phyloP scores from a whole-genome alignment of 2,113 vertebrate species.

The Struthidea cinerea region DNA sequence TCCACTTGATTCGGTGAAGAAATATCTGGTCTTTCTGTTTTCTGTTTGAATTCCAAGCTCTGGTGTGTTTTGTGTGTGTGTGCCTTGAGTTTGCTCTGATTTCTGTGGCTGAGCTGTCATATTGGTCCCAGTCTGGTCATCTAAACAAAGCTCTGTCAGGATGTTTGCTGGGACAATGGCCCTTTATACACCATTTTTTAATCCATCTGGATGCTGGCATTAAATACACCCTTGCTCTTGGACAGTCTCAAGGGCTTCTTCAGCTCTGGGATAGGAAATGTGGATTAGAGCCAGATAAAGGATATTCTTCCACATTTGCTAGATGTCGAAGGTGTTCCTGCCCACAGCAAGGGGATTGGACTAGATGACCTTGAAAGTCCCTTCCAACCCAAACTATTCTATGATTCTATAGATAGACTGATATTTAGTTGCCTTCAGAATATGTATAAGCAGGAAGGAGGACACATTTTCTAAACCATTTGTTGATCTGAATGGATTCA shows the following conservation, averaged over 20 bases:
- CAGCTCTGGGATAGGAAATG: not conserved
- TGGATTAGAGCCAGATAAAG: not conserved
- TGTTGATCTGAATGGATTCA: not conserved
- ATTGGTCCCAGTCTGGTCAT: not conserved
- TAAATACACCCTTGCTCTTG: not conserved
- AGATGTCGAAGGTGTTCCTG: not conserved
- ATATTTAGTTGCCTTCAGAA: not conserved
- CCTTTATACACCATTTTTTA: not conserved
- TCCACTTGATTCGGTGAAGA: not conserved
- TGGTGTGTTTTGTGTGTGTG: not conserved
- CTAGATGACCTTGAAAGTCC: not conserved
- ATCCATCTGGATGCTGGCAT: not conserved
- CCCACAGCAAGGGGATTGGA: not conserved
- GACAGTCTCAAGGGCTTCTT: not conserved
- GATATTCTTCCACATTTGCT: not conserved
- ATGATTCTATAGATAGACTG: not conserved
- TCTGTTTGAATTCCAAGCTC: not conserved
- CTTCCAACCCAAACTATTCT: not conserved
- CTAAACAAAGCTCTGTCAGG: not conserved
- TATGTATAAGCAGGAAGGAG: not conserved
- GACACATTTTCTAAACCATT: not conserved
- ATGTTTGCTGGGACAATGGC: rapidly evolving
- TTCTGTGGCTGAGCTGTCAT: not conserved
- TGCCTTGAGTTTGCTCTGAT: not conserved
- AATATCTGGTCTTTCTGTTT: not conserved